phyloP scores from a whole-genome alignment of 2,797 vertebrate species.

The Enteromius radiatus region DNA sequence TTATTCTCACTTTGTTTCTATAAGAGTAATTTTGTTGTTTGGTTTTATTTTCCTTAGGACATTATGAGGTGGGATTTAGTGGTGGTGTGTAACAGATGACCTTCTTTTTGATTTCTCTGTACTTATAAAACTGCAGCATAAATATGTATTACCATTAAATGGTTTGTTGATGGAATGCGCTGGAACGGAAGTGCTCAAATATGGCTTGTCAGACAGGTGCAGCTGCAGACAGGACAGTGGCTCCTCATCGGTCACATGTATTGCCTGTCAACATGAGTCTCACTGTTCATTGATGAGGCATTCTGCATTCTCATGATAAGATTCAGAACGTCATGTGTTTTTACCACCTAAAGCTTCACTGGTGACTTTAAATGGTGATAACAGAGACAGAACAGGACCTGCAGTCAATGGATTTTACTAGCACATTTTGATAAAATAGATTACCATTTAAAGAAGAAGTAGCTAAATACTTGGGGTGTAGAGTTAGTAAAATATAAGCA shows the following conservation, averaged over 20 bases:
- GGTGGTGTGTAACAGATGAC: conserved; percentile 47
- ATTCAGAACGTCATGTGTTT: background rate
- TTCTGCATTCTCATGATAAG: conserved; percentile 48
- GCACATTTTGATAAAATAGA: no score
- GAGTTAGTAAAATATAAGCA: background rate
- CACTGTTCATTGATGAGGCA: no score
- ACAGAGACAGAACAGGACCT: background rate
- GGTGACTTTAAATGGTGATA: background rate
- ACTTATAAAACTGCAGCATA: conserved; percentile 43
- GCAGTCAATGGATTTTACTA: background rate
- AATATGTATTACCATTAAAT: conserved; percentile 65
- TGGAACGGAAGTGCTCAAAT: conserved; percentile 64
- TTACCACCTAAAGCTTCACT: background rate
- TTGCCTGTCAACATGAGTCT: conserved; percentile 9
- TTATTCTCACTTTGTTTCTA: background rate
- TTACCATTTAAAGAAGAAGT: background rate
- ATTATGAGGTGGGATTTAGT: conserved; percentile 20
- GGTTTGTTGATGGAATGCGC: conserved; percentile 61
- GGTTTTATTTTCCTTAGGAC: background rate
- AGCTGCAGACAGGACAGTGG: conserved; percentile 41
- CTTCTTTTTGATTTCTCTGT: background rate
- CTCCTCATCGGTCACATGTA: conserved; percentile 39
- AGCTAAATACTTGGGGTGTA: background rate
- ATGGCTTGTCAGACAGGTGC: conserved; percentile 49
- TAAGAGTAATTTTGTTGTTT: conserved; percentile 50